A percentile compares a stretch with the other conserved stretches of the same genome.
Evolutionary conservation across 1,140 invertebrate genomes (phyloP).

Genomic region (Micrasema minimum): DNA sequence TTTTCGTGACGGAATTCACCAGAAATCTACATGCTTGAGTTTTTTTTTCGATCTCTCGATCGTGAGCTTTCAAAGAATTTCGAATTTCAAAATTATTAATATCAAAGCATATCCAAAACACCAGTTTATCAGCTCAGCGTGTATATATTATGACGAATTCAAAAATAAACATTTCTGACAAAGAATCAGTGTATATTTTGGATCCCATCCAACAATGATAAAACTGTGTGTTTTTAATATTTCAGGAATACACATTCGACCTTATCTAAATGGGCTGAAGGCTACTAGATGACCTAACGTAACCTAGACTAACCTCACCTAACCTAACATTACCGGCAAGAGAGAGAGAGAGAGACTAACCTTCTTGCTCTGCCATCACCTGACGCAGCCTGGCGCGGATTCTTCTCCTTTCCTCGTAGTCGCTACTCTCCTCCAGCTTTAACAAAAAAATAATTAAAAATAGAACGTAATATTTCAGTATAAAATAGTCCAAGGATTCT

Average conservation of each 20-base stretch:
- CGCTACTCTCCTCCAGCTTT: conserved; percentile 84
- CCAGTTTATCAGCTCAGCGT: too few species aligned
- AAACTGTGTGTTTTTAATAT: background rate
- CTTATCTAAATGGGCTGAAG: background rate
- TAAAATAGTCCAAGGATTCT: too few species aligned
- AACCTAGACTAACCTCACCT: background rate
- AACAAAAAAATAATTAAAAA: conserved; percentile 54
- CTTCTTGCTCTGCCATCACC: conserved; percentile 83
- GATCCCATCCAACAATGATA: background rate
- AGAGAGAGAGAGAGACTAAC: conserved; percentile 58
- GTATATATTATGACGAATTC: too few species aligned
- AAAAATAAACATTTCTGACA: too few species aligned
- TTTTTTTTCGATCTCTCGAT: too few species aligned
- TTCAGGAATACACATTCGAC: too few species aligned
- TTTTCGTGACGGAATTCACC: too few species aligned
- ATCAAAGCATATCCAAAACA: too few species aligned
- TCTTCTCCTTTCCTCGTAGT: conserved; percentile 86
- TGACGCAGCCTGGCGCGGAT: conserved; percentile 80
- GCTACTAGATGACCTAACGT: background rate
- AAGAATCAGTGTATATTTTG: background rate
- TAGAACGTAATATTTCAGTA: too few species aligned
- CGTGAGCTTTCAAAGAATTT: too few species aligned
- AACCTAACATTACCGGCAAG: background rate
- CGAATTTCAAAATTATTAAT: too few species aligned
- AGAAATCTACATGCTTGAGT: too few species aligned